Base-by-base conservation (phyloP, 1,140 invertebrate genomes). In the Bombyx mori region DNA sequence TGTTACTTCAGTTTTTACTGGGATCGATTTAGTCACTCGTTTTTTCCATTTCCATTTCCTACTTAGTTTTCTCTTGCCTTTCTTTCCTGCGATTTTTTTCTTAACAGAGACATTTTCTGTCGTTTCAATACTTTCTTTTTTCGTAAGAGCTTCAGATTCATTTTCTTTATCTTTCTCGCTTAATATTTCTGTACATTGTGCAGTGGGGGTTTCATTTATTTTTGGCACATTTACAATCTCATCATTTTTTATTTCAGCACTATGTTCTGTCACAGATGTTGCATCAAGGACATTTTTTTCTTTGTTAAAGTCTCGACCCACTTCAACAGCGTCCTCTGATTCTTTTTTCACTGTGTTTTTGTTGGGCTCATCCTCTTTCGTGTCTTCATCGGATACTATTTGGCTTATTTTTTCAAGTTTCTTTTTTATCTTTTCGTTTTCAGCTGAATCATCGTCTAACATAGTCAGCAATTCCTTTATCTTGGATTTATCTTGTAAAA, bases 401-500 rank as follows among this genome's bases (percentile, higher is more conserved):
- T 83, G 76, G 69, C 77, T 75, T 7, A 82, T 56, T 60, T 78
- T 81, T 67, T 85, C 77, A 42, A 84, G 62, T 58, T 81, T 88
- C 51, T 79, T 80, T 62, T 76, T 88, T 43, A 83, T 75, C 67
- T 85, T 84, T 57, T 86, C 76, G 65, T 79, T 78, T 54, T 80
- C 75, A 58, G 53, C 63, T 1, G 75, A 63, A 52, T 83, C 55
- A 45, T 80, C 73, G 12, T 62, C 66, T 54, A 79, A 58, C 61
- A 79, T 71, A 50, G 63, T 73, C 58, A 85, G 67, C 44, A 83
- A 68, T 61, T 84, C 67, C 62, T 82, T 77, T 56, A 83, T 82
- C 75, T 82, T 86, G 45, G 72, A 70, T 68, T 83, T 86, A 64
- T 86, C 73, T 71, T 86, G 68, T 58, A 88, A 73, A 47, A 88